Conservation (phyloP, 2,113 vertebrate genomes). For the Cebidichthys violaceus region DNA sequence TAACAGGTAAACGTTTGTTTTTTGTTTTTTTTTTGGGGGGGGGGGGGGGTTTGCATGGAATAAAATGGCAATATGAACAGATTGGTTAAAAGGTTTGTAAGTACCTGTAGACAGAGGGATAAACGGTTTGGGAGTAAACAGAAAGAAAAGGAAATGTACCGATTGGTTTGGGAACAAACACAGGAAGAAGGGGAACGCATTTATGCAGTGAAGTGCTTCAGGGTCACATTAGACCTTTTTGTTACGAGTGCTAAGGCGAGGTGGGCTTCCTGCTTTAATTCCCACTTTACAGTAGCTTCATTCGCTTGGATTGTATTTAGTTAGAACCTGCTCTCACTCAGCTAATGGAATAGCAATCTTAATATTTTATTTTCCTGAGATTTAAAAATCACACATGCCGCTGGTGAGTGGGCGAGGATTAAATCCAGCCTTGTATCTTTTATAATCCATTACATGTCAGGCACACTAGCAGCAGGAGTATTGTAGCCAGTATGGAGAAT, state of each 20-base stretch:
- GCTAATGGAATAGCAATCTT: conserved; percentile 44
- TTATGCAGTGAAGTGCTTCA: conserved; percentile 15
- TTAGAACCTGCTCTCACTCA: conserved; percentile 23
- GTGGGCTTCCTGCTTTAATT: conserved; percentile 40
- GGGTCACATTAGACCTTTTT: conserved; percentile 32
- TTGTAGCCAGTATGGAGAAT: not conserved
- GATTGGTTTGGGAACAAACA: conserved; percentile 32
- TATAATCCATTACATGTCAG: conserved; percentile 60
- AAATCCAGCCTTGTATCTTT: conserved; percentile 48
- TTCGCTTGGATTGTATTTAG: conserved; percentile 39
- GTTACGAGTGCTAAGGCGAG: conserved; percentile 9
- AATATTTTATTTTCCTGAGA: conserved; percentile 55
- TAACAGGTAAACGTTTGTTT: not conserved
- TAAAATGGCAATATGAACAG: conserved; percentile 2
- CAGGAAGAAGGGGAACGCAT: conserved; percentile 18
- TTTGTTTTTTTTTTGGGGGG: not conserved
- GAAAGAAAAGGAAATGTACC: conserved; percentile 22
- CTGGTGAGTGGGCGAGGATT: conserved; percentile 57
- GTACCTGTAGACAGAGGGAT: not conserved
- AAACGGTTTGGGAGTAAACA: conserved; percentile 17
- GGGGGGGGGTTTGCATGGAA: no score
- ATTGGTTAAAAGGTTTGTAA: conserved; percentile 13
- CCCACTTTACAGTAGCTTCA: conserved; percentile 33
- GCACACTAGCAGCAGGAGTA: conserved; percentile 31
- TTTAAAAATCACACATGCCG: conserved; percentile 48